Evolutionary conservation across 2,888 invertebrate species (phyloP).

Genomic region (Tetanocera ferruginea): DNA sequence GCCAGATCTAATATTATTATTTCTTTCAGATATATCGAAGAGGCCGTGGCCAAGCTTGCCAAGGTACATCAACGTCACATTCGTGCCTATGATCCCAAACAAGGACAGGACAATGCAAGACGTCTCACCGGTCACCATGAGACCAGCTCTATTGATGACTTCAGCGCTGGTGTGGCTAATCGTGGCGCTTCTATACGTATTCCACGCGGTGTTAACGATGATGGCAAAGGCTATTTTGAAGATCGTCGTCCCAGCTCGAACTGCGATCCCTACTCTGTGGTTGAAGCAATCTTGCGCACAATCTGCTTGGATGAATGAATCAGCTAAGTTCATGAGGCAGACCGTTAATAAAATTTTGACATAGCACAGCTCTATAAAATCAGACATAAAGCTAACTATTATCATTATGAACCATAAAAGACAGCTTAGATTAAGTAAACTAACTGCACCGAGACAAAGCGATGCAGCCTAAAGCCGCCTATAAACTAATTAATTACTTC

Average conservation of each 20-base stretch:
- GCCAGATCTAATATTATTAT: too few species aligned
- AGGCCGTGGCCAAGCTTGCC: conserved; percentile 94
- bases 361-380: too few species aligned
- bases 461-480: too few species aligned
- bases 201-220: conserved; percentile 90
- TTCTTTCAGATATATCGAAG: conserved; percentile 86
- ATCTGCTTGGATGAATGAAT: conserved; percentile 77
- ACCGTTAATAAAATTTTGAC: too few species aligned
- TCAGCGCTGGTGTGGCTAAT: conserved; percentile 92
- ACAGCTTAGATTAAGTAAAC: too few species aligned
- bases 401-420: too few species aligned
- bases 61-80: conserved; percentile 94
- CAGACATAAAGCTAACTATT: too few species aligned
- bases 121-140: conserved; percentile 95
- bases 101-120: conserved; percentile 96
- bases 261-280: conserved; percentile 91
- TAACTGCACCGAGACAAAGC: too few species aligned
- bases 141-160: conserved; percentile 97
- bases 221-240: conserved; percentile 95
- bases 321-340: too few species aligned
- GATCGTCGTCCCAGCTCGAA: conserved; percentile 94
- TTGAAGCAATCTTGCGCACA: conserved; percentile 88
- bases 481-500: too few species aligned
- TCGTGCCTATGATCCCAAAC: conserved; percentile 94
- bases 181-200: conserved; percentile 95